Base-by-base conservation (phyloP, 1,140 invertebrate genomes). In the Eufriesea mexicana region DNA sequence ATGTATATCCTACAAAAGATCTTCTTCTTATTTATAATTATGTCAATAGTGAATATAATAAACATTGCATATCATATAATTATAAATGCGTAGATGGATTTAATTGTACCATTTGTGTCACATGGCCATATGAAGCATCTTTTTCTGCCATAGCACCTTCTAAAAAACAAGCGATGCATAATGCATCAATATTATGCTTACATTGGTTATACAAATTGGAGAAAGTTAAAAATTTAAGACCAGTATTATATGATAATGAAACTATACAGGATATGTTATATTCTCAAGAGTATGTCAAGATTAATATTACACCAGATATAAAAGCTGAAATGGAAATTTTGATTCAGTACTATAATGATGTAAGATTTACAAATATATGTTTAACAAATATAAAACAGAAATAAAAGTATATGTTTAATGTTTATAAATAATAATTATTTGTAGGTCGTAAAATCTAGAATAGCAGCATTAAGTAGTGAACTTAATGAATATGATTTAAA, bases 61-160 rank as follows among this genome's bases (percentile, higher is more conserved):
- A 82, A 12, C 16, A 67, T 54, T 45, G 28, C 59, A 47, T 91
- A 67, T 64, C 28, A 59, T 57, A 28, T 12, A 55, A 8, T 7
- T 77, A 47, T n/a, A 51, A 67, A 18, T 1, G 1, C 0, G 2
- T n/a, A 77, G 2, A 25, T 74, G 0, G 0, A 49, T 9, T 20
- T 42, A 42, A 49, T 7, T 91, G 85, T 78, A 86, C 54, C n/a
- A 86, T 89, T 8, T 61, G 59, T 14, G 42, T 93, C n/a, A 71
- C n/a, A 35, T 94, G 93, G 93, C 93, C 93, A 42, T 79, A 81
- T 70, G 10, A 85, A 47, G 84, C 72, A 45, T 74, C 66, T 28
- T 94, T 94, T 81, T 80, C 62, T 18, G 20, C 59, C 61, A 25
- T 35, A 10, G 85, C 67, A 28, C 73, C 18, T 68, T 90, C 28